Evolutionary conservation across 2,797 vertebrate species (phyloP), one percentile per base, ranked within the genome.

Genomic region (Spinus olivaceus): DNA sequence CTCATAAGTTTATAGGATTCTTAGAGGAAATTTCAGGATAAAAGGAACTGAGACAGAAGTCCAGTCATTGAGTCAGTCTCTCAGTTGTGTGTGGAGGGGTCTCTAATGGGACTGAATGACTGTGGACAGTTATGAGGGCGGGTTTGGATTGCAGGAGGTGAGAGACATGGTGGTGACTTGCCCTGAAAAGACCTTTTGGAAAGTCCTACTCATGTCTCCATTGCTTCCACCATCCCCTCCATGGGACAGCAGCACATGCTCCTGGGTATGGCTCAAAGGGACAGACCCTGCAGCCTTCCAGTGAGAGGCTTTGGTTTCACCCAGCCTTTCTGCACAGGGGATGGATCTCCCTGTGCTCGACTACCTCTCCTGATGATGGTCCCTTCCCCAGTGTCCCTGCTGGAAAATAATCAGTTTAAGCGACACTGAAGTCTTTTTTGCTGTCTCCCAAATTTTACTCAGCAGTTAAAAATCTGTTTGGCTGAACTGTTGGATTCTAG

Each of bases 71-170:
- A 63, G 47, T 42, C 27, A 42, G 7, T 46, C n/a, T 73, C 41
- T 85, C 21, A 5, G 5, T 6, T 56, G 14, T 39, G 19, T 71
- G 16, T 73, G 32, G 44, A 79, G 33, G 17, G 13, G 46, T 22
- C 57, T 87, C 41, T 64, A 23, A 21, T 0, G 0, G 76, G 53
- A 25, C n/a, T 64, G 25, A 49, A 57, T 53, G 15, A 9, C 44
- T 19, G 5, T 7, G n/a, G 32, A 2, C 2, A 6, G 17, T 33
- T 18, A 12, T 0, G 4, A 32, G 17, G 4, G 9, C 3, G 10
- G 19, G 30, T 66, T 59, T 66, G 56, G 21, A 19, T 73, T 84
- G 61, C 30, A 50, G 35, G n/a, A 59, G 20, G 18, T 57, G 51
- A 73, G 50, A 60, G 25, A 12, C 10, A 2, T 1, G 47, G 44